Base-by-base conservation (phyloP, 1,140 invertebrate genomes). In the Cydia amplana region DNA sequence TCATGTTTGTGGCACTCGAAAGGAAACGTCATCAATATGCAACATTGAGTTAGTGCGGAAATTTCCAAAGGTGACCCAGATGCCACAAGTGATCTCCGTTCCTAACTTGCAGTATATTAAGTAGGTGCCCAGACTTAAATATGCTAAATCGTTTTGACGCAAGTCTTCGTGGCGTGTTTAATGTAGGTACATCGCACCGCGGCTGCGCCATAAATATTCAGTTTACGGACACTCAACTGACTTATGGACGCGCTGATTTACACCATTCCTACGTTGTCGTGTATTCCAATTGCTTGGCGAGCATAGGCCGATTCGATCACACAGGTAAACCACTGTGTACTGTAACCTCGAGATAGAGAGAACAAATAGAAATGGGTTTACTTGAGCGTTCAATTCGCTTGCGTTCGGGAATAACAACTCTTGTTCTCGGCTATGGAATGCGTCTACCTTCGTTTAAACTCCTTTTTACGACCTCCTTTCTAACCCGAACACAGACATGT, bases 81-180 rank as follows among this genome's bases (percentile, higher is more conserved):
- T 67, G 64, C 64, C 64, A 32, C 64, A 67, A 67, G 64, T 55
- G 73, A 36, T 74, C 77, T 73, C 77, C 81, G 79, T 84, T 74
- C 79, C 82, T 84, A 82, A 84, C 78, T 82, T 80, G 75, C 77
- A 79, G 78, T 77, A 79, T 78, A 82, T 79, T 82, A 67, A 67
- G 64, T 82, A 75, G 73, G 70, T 75, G 74, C 74, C 75, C 81
- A 84, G 64, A 67, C 64, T 67, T 36, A 83, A 84, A 80, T 84
- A 84, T 84, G 81, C 77, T 81, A 84, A 82, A 81, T 80, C 74
- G 75, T 83, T 83, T 81, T 80, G 80, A 81, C 81, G 78, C 79
- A 72, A 79, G 78, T 77, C 79, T 79, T 79, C 63, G 40, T 51
- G 73, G 75, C 78, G 55, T 67, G 78, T 78, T 82, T 78, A 79